Evolutionary conservation across 2,888 invertebrate genomes (phyloP), one percentile per base, ranked within the genome.

Genomic region (Tricholauxania praeusta): DNA sequence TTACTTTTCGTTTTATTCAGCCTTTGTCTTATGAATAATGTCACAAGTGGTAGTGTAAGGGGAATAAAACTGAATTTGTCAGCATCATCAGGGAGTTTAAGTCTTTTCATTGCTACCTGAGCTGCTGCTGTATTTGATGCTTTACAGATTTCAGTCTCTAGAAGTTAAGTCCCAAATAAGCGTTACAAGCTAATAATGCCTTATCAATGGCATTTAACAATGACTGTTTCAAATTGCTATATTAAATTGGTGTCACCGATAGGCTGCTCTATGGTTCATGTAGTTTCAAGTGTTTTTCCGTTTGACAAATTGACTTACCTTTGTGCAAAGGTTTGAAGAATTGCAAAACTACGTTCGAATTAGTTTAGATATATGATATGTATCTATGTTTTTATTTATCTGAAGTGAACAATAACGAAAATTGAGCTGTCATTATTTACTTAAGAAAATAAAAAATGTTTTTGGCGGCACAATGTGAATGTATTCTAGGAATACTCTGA

Each of bases 111-210:
- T 22, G 15, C 60, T 32, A 28, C 59, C 32, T 60, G 60, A 69
- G 60, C 69, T 69, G 69, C 69, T n/a, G 47, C 47, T 17, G 60
- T n/a, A 19, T n/a, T 19, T 12, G n/a, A 22, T 28, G 15, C 39
- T 55, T 65, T 65, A 19, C 19, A 32, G 19, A 22, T 52, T 55
- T 12, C 52, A 32, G 12, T 66, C 39, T 28, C 2, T n/a, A 15
- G 19, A 17, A 8, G 17, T 14, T 65, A 73, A 72, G 73, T 75
- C 75, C 74, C 72, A 72, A 77, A 72, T 77, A 72, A 76, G 72
- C 77, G 76, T 77, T 78, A 70, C 68, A 69, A 76, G 74, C 72
- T 75, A 74, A 77, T 78, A 76, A 75, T 74, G 77, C 69, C 62
- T 73, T 75, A 77, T 79, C 73, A 71, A 71, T 74, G 76, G 76